Percentiles rank a stretch among this genome's conserved stretches.
Evolutionary conservation across 2,888 invertebrate genomes (phyloP).

Genomic region (Hirtodrosophila alboralis): DNA sequence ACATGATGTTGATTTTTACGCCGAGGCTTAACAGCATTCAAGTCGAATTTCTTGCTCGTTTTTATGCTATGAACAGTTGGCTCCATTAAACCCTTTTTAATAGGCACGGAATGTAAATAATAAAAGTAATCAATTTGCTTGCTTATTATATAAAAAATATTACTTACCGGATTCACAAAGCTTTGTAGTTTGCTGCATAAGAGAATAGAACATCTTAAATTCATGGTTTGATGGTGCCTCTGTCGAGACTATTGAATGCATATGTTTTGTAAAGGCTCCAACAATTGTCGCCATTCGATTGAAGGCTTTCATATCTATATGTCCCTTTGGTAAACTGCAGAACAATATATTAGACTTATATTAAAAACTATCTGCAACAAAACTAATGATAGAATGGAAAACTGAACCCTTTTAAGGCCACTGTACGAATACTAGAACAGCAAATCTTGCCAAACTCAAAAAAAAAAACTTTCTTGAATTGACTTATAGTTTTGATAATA

Average conservation of each 20-base stretch:
- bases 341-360: too few relatives aligned
- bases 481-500: too few relatives aligned
- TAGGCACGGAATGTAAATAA: too few relatives aligned
- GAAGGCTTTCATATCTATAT: constrained; percentile 89
- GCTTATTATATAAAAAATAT: too few relatives aligned
- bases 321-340: constrained; percentile 90
- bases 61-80: not conserved
- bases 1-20: not conserved
- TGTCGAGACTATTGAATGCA: constrained; percentile 80
- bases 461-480: too few relatives aligned
- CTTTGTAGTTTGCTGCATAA: constrained; percentile 82
- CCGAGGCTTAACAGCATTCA: not conserved
- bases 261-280: constrained; percentile 83
- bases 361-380: too few relatives aligned
- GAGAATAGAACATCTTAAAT: constrained; percentile 81
- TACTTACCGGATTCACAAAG: constrained; percentile 82
- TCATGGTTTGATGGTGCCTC: constrained; percentile 71
- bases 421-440: too few relatives aligned
- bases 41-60: constrained; percentile 1
- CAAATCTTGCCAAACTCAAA: too few relatives aligned
- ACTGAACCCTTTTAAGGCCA: too few relatives aligned
- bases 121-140: too few relatives aligned
- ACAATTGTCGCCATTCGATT: constrained; percentile 83
- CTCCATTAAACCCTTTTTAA: not conserved
- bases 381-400: too few relatives aligned